A percentile compares a stretch with the other conserved stretches of the same genome.
These are phyloP conservation scores for Virgularia gustaviana DNA, from an alignment of 92 coral and sea anemone genomes.

Conservation along the genomic window DNA sequence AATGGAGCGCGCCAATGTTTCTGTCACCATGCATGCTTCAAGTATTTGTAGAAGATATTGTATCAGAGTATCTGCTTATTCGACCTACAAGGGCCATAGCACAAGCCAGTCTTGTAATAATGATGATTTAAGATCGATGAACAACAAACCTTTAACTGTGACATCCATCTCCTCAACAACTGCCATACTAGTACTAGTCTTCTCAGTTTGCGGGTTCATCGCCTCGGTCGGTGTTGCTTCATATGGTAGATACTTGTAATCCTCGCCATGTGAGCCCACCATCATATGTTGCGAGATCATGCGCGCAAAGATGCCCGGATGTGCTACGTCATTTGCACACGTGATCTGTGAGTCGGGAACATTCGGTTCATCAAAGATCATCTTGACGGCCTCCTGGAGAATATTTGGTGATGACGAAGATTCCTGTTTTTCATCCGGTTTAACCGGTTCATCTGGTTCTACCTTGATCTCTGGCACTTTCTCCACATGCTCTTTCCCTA, in stretches of 20 bases:
- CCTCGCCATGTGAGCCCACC: constrained; percentile 1
- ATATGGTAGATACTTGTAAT: constrained; percentile 16
- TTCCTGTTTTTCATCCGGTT: constrained; percentile 19
- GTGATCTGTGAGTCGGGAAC: not conserved
- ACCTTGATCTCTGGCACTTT: constrained; percentile 2
- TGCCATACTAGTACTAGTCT: constrained; percentile 7
- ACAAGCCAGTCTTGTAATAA: too few relatives aligned
- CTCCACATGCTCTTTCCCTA: not conserved
- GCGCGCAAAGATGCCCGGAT: constrained; percentile 22
- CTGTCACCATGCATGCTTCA: too few relatives aligned
- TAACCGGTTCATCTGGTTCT: constrained; percentile 30
- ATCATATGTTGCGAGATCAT: constrained; percentile 22
- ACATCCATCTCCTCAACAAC: constrained; percentile 14
- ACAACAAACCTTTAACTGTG: constrained; percentile 27
- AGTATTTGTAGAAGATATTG: too few relatives aligned
- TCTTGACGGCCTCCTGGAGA: constrained; percentile 22
- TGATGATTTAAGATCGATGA: not conserved
- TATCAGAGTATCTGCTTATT: too few relatives aligned
- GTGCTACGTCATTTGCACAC: not conserved
- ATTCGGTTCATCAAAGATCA: constrained; percentile 20
- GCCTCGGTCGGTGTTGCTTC: not conserved
- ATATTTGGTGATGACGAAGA: constrained; percentile 3
- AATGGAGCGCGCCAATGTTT: too few relatives aligned
- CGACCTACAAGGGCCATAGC: too few relatives aligned
- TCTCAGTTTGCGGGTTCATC: not conserved